Conservation (phyloP, 2,113 vertebrate genomes). For the Campylorhamphus procurvoides region DNA sequence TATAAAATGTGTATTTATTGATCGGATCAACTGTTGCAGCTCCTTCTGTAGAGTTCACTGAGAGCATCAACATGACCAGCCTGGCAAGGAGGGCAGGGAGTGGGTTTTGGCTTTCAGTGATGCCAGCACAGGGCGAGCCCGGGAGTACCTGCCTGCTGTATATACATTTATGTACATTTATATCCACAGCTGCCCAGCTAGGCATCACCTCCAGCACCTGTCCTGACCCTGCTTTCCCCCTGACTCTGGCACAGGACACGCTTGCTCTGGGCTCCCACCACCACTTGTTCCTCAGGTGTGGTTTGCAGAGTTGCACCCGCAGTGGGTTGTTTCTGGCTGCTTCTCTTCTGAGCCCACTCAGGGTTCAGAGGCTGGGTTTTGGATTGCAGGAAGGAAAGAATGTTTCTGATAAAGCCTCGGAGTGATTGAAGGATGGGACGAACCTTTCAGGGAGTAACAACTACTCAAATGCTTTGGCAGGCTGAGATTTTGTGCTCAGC, state of each 20-base stretch:
- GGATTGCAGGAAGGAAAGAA: accelerated
- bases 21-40: not conserved
- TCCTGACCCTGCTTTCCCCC: not conserved
- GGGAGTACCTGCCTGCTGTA: accelerated
- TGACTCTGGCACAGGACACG: accelerated
- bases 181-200: too few species aligned
- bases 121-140: accelerated
- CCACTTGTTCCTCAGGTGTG: accelerated
- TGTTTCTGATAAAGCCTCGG: not conserved
- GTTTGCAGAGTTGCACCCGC: not conserved
- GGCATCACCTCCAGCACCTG: not conserved
- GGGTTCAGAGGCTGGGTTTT: not conserved
- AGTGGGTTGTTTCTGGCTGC: not conserved
- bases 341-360: not conserved
- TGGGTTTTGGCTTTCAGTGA: not conserved
- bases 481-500: not conserved
- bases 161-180: not conserved
- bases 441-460: not conserved
- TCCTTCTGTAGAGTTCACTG: not conserved
- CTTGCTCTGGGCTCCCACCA: not conserved
- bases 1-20: not conserved
- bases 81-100: not conserved
- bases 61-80: not conserved
- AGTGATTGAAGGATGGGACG: accelerated
- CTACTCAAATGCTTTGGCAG: not conserved